Base-by-base conservation (phyloP, 2,797 vertebrate species). In the Labeo calbasu region DNA sequence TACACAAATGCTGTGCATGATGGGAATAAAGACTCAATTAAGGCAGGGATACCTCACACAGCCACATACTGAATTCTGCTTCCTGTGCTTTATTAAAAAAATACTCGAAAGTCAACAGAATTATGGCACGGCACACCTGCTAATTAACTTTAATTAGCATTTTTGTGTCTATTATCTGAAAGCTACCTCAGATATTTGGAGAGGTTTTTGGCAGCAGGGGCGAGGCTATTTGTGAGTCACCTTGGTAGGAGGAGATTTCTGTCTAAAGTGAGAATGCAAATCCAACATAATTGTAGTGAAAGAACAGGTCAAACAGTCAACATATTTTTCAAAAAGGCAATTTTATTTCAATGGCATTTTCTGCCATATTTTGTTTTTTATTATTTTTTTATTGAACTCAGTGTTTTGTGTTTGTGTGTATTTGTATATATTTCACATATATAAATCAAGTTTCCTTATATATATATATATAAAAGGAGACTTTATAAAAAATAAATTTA, bases 61-160 rank as follows among this genome's bases (percentile, higher is more conserved):
- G 79, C 70, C 77, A 57, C 71, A 51, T 10, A 40, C 69, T 69
- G 76, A 43, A 73, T 86, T 70, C 69, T 51, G 59, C 69, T 36
- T 68, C 43, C 14, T 79, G 63, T 86, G 81, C 79, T 84, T 82
- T 86, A 87, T 88, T 85, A 79, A 85, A 84, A 36, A 82, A 83
- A 82, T 85, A 48, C 25, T 66, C 14, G 21, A 53, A 87, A 90
- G 83, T 88, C 84, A 81, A 89, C 78, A 82, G 77, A 89, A 89
- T 85, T 79, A 83, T 50, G 17, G 79, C 25, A 76, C 51, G 73
- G 82, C 50, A 50, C 81, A 84, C 63, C 69, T 79, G 77, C 80
- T 84, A 86, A 88, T 88, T 85, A 86, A 65, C 72, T 84, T 81
- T 87, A 83, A 88, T 89, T 88, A 87, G 46, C 61, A 68, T 83